These are phyloP conservation scores for Heteropelma amictum DNA, from an alignment of 2,888 invertebrate species.

Conservation along the genomic window DNA sequence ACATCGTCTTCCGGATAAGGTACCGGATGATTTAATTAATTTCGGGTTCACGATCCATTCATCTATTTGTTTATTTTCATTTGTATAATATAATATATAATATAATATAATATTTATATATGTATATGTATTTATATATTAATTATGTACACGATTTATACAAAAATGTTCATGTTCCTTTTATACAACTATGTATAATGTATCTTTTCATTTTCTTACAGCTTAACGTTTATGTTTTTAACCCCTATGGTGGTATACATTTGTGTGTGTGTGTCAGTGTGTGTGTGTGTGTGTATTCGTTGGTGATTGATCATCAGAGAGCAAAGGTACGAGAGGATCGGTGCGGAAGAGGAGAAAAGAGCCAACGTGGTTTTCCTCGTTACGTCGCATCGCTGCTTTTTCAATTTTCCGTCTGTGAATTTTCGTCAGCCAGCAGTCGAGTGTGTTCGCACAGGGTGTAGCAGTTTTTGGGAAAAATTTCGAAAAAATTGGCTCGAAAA, in stretches of 20 bases:
- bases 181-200: slow-evolving; percentile 73
- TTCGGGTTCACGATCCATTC: slow-evolving; percentile 62
- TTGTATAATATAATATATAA: slow-evolving; percentile 58
- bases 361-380: slow-evolving; percentile 25
- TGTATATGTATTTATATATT: slow-evolving; percentile 69
- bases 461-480: too few species aligned
- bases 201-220: slow-evolving; percentile 33
- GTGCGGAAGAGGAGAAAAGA: slow-evolving; percentile 17
- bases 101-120: slow-evolving; percentile 62
- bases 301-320: slow-evolving; percentile 40
- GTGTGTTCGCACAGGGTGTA: too few species aligned
- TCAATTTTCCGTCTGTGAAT: slow-evolving; percentile 64
- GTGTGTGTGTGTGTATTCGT: slow-evolving; percentile 7
- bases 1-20: neutral
- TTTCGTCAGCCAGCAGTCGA: slow-evolving; percentile 61
- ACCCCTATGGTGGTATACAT: slow-evolving; percentile 25
- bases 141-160: slow-evolving; percentile 76
- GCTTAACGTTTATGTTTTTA: slow-evolving; percentile 48
- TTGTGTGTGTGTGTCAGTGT: neutral
- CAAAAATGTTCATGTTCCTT: slow-evolving; percentile 75
- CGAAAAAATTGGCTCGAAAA: slow-evolving; percentile 14
- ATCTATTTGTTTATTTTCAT: slow-evolving; percentile 60
- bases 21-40: slow-evolving; percentile 10
- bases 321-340: slow-evolving; percentile 35
- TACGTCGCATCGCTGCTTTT: slow-evolving; percentile 61